These are phyloP conservation scores for Callocephalon fimbriatum DNA, from an alignment of 2,113 vertebrate genomes.

Conservation along the genomic window DNA sequence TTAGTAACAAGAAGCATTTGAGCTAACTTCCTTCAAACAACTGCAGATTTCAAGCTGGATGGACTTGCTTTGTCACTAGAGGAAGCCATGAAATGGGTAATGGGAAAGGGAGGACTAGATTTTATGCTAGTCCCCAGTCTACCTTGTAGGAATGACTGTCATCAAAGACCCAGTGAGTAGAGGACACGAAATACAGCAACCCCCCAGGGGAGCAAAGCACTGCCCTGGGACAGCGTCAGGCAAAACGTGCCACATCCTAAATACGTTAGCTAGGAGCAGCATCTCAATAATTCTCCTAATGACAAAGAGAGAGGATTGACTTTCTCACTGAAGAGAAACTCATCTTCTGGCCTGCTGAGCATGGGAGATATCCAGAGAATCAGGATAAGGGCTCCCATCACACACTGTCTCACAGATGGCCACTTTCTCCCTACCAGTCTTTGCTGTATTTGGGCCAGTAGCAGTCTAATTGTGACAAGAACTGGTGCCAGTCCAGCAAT, in stretches of 20 bases:
- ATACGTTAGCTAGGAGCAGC: not conserved
- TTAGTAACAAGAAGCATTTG: too few species aligned
- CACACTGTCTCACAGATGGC: not conserved
- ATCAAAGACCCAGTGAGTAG: not conserved
- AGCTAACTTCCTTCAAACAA: not conserved
- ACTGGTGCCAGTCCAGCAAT: not conserved
- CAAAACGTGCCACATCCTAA: rapidly evolving
- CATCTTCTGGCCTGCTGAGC: not conserved
- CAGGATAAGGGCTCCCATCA: not conserved
- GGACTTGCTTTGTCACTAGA: not conserved
- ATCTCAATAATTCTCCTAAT: not conserved
- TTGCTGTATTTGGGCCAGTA: not conserved
- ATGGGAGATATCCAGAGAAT: not conserved
- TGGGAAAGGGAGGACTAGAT: not conserved
- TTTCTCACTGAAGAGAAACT: not conserved
- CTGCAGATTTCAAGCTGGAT: not conserved
- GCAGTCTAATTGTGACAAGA: not conserved
- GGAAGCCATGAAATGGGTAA: not conserved
- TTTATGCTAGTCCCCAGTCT: not conserved
- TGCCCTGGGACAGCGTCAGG: not conserved
- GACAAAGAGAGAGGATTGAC: rapidly evolving
- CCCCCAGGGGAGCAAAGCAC: rapidly evolving
- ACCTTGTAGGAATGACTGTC: not conserved
- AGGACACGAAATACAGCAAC: not conserved
- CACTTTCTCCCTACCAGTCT: not conserved